A percentile compares a stretch with the other conserved stretches of the same genome.
These are phyloP conservation scores for Enoplosus armatus DNA, from an alignment of 2,797 vertebrate species.

Conservation along the genomic window DNA sequence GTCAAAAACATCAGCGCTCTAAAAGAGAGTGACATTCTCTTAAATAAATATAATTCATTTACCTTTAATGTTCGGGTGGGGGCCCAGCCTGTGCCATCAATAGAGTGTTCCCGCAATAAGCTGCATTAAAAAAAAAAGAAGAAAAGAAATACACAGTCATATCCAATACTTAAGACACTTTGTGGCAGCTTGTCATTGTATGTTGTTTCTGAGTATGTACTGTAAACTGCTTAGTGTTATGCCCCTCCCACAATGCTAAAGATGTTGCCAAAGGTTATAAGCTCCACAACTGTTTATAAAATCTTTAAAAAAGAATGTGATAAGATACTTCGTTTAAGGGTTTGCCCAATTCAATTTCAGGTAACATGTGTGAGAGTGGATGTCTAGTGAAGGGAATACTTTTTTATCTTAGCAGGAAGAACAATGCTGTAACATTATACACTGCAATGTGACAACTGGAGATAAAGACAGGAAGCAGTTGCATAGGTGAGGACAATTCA, in stretches of 20 bases:
- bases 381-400: neutral
- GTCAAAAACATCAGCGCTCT: neutral
- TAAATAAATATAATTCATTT: slow-evolving; percentile 40
- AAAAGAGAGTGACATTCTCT: neutral
- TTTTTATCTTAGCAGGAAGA: neutral
- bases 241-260: neutral
- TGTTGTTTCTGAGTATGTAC: neutral
- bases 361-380: neutral
- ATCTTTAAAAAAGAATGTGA: neutral
- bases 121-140: slow-evolving; percentile 78
- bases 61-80: slow-evolving; percentile 98
- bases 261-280: neutral
- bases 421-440: neutral
- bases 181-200: too few species aligned
- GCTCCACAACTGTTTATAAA: neutral
- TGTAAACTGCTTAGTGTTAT: neutral
- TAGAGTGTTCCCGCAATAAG: slow-evolving; percentile 98
- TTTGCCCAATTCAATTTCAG: neutral
- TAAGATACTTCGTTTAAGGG: neutral
- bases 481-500: neutral
- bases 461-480: neutral
- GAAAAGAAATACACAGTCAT: neutral
- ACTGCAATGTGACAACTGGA: accelerated
- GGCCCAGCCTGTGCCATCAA: slow-evolving; percentile 99
- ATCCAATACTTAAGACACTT: neutral